Percentiles rank a stretch among this genome's conserved stretches.
These are phyloP conservation scores for Drosophila birchii DNA, from an alignment of 2,888 invertebrate genomes.

Conservation along the genomic window DNA sequence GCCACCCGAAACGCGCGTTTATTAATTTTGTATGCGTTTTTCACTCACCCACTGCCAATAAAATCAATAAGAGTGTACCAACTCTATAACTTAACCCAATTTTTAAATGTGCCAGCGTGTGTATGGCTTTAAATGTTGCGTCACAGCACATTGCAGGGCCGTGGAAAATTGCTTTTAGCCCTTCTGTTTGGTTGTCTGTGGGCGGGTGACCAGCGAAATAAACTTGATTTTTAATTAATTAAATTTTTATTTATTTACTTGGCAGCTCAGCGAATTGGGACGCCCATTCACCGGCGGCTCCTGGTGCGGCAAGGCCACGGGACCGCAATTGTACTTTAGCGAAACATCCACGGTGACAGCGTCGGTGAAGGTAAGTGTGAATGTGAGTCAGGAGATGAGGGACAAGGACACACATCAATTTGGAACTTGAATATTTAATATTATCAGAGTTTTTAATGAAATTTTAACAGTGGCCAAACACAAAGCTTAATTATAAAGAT, in stretches of 20 bases:
- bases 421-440: background rate
- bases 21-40: constrained; percentile 62
- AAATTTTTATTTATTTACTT: constrained; percentile 72
- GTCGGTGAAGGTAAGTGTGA: constrained; percentile 88
- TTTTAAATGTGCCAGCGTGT: constrained; percentile 44
- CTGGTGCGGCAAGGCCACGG: constrained; percentile 94
- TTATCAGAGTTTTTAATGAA: background rate
- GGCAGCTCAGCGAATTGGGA: constrained; percentile 92
- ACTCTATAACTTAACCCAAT: constrained; percentile 59
- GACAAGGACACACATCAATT: constrained; percentile 1
- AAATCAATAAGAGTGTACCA: constrained; percentile 44
- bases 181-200: constrained; percentile 25
- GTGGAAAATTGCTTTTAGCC: constrained; percentile 52
- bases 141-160: constrained; percentile 21
- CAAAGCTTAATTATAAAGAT: background rate
- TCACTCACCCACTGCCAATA: constrained; percentile 39
- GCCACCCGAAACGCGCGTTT: constrained; percentile 43
- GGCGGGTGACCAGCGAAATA: constrained; percentile 40
- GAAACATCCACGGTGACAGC: constrained; percentile 95
- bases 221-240: constrained; percentile 75
- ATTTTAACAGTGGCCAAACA: background rate
- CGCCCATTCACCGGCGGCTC: constrained; percentile 95
- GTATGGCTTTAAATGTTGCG: constrained; percentile 52
- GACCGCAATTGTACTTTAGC: constrained; percentile 93
- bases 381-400: constrained; percentile 1